Evolutionary conservation across 2,113 vertebrate genomes (phyloP).

Genomic region (Sardina pilchardus): DNA sequence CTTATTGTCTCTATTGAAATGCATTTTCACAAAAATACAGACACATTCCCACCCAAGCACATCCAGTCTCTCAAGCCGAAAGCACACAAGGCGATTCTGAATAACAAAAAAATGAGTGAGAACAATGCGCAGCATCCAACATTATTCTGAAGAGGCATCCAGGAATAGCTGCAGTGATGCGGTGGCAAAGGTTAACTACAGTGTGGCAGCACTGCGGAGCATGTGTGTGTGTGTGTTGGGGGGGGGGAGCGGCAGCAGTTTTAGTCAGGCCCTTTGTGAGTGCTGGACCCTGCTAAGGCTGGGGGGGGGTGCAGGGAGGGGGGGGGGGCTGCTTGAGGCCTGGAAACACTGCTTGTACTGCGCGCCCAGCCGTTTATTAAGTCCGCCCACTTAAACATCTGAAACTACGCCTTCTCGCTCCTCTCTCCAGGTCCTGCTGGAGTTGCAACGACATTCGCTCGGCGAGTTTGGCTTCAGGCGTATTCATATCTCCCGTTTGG

Average conservation of each 20-base stretch:
- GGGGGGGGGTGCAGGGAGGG: background rate
- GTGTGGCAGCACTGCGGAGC: slow-evolving; percentile 9
- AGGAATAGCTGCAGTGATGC: slow-evolving; percentile 39
- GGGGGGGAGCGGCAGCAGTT: background rate
- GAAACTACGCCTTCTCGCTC: slow-evolving; percentile 44
- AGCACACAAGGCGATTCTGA: background rate
- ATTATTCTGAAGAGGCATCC: slow-evolving; percentile 17
- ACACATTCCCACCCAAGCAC: background rate
- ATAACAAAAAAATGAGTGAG: background rate
- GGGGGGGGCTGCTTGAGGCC: slow-evolving; percentile 33
- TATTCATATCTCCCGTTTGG: background rate
- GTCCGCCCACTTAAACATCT: slow-evolving; percentile 60
- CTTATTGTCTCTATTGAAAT: background rate
- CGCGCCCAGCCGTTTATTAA: slow-evolving; percentile 62
- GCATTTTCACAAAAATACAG: background rate
- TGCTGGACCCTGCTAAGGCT: background rate
- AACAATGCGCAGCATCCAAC: background rate
- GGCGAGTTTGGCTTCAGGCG: slow-evolving; percentile 51
- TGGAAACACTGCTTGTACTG: slow-evolving; percentile 49
- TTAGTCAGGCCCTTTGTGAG: background rate
- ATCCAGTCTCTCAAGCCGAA: background rate
- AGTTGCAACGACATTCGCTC: slow-evolving; percentile 52
- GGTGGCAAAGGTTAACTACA: slow-evolving; percentile 46
- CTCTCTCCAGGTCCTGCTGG: slow-evolving; percentile 47
- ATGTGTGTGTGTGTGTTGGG: background rate